phyloP scores from a whole-genome alignment of 2,113 vertebrate genomes.

The Motacilla tschutschensis region DNA sequence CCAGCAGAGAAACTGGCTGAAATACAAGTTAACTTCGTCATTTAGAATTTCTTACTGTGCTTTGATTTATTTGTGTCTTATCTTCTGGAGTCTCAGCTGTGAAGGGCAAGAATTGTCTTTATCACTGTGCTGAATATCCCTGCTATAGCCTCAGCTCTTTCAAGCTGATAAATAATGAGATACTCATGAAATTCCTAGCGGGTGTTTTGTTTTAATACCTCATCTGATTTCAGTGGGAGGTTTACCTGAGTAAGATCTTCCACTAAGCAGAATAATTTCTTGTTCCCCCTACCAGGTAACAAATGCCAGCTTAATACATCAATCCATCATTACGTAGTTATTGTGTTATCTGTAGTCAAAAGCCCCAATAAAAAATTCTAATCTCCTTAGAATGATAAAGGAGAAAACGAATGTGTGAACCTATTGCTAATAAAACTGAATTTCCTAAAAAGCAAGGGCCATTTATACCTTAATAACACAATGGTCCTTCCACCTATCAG shows the following conservation, averaged over 20 bases:
- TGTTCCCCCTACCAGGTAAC: constrained; percentile 22
- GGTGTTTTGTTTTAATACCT: constrained; percentile 15
- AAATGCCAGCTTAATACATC: constrained; percentile 25
- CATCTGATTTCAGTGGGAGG: constrained; percentile 33
- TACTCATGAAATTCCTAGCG: background rate
- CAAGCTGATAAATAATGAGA: constrained; percentile 38
- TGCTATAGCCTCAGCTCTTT: background rate
- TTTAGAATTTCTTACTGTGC: constrained; percentile 21
- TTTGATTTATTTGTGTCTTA: constrained; percentile 32
- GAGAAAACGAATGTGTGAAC: background rate
- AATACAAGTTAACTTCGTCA: background rate
- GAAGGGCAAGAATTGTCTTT: constrained; percentile 35
- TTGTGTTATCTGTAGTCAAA: background rate
- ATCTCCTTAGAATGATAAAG: constrained; percentile 18
- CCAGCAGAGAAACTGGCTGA: background rate
- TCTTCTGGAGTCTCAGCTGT: constrained; percentile 1
- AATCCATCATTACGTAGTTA: constrained; percentile 7
- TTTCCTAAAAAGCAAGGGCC: constrained; percentile 6
- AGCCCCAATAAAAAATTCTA: constrained; percentile 11
- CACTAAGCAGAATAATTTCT: constrained; percentile 24
- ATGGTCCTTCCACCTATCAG: background rate
- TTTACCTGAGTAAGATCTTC: constrained; percentile 33
- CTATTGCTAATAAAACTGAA: constrained; percentile 17
- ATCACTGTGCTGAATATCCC: background rate
- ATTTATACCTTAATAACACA: constrained; percentile 1